phyloP scores from a whole-genome alignment of 2,888 invertebrate genomes.

The Hofmannophila pseudospretella region DNA sequence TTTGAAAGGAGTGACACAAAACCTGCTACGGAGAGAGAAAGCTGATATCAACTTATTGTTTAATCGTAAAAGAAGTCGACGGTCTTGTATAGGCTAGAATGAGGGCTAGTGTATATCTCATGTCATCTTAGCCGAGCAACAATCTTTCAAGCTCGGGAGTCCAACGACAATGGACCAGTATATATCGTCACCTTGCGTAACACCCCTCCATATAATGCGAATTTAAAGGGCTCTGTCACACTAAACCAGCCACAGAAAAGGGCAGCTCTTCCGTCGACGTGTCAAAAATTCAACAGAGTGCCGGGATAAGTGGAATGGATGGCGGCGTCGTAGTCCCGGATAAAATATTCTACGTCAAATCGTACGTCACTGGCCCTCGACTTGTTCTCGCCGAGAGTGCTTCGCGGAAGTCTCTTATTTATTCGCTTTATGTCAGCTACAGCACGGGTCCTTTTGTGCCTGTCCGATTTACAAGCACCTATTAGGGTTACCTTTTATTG shows the following conservation, averaged over 20 bases:
- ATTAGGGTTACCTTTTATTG: slow-evolving; percentile 39
- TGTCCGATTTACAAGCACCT: slow-evolving; percentile 53
- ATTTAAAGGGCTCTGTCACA: slow-evolving; percentile 63
- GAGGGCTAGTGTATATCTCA: slow-evolving; percentile 13
- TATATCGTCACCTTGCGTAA: slow-evolving; percentile 23
- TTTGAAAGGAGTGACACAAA: too few species aligned
- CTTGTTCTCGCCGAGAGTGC: slow-evolving; percentile 68
- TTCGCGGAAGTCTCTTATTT: slow-evolving; percentile 72
- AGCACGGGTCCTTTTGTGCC: slow-evolving; percentile 58
- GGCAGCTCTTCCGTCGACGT: slow-evolving; percentile 57
- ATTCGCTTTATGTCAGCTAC: slow-evolving; percentile 66
- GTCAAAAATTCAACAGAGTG: slow-evolving; percentile 75
- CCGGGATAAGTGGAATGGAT: slow-evolving; percentile 75
- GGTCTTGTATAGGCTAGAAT: background rate
- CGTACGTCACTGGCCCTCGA: slow-evolving; percentile 73
- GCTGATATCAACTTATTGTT: too few species aligned
- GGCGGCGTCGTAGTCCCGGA: slow-evolving; percentile 58
- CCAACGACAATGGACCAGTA: slow-evolving; percentile 33
- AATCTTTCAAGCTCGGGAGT: slow-evolving; percentile 24
- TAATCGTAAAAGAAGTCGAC: slow-evolving; percentile 15
- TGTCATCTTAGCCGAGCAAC: slow-evolving; percentile 23
- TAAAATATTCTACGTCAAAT: slow-evolving; percentile 76
- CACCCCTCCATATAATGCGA: slow-evolving; percentile 49
- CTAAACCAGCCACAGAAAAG: slow-evolving; percentile 67
- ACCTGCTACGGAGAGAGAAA: too few species aligned